A percentile compares a stretch with the other conserved stretches of the same genome.
Evolutionary conservation across 2,797 vertebrate genomes (phyloP).

Genomic region (Ara ararauna): DNA sequence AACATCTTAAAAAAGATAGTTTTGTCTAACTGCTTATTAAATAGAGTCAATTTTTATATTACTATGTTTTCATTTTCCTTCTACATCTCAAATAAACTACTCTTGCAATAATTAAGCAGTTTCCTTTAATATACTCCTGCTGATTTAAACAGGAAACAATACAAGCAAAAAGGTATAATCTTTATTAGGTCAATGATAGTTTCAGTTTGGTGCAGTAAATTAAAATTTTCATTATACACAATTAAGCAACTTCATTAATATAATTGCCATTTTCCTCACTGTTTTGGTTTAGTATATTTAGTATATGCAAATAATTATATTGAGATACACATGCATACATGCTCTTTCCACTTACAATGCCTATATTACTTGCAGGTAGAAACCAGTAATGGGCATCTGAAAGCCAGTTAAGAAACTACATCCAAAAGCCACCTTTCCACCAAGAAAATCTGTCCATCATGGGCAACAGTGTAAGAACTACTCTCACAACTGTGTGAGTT

Average conservation of each 20-base stretch:
- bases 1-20: constrained; percentile 30
- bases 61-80: constrained; percentile 58
- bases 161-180: constrained; percentile 62
- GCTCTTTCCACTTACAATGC: not conserved
- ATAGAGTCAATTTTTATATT: constrained; percentile 59
- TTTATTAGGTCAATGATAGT: constrained; percentile 73
- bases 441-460: not conserved
- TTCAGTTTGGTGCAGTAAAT: constrained; percentile 69
- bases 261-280: constrained; percentile 60
- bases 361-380: not conserved
- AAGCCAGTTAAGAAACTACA: not conserved
- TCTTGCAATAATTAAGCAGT: constrained; percentile 70
- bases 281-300: constrained; percentile 30
- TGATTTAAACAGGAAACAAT: constrained; percentile 75
- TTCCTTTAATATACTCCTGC: constrained; percentile 57
- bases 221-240: constrained; percentile 66
- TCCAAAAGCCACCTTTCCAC: not conserved
- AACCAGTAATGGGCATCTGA: not conserved
- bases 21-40: constrained; percentile 68
- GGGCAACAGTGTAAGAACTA: not conserved
- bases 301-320: constrained; percentile 59
- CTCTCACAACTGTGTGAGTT: not conserved
- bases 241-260: constrained; percentile 72
- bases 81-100: constrained; percentile 60
- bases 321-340: not conserved